Evolutionary conservation across 2,888 invertebrate genomes (phyloP), one percentile per base, ranked within the genome.

Genomic region (Spilarctia lutea): DNA sequence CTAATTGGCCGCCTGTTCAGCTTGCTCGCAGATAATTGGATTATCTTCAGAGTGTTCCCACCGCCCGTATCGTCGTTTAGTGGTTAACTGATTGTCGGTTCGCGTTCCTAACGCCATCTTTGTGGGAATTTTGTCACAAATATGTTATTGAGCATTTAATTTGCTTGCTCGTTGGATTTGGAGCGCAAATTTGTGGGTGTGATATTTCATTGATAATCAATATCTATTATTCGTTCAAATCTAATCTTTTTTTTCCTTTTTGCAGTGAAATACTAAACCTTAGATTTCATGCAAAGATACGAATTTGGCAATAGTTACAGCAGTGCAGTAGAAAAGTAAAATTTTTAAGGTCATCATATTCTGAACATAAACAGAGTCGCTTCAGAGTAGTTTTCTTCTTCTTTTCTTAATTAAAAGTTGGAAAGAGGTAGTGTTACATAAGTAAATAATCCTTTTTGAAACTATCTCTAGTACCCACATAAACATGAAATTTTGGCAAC

Each of bases 1-100:
- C 89, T 91, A 90, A 91, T 91, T 91, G 89, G 88, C 85, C 81
- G 86, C 82, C 83, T 86, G 88, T 87, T 85, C 83, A 82, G 86
- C 86, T 86, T 85, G 87, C 87, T 86, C 84, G 74, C 82, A 84
- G 83, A 86, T 91, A 91, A 91, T 91, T 91, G 90, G 90, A 90
- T 91, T 91, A 91, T 89, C 89, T 85, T 81, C 79, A 76, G 83
- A 83, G 84, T 87, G 85, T 87, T 88, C 83, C 83, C 82, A 75
- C 86, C 86, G 83, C 86, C 88, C 82, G 83, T 87, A 87, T 85
- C 82, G 83, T 77, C 79, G 81, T 88, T 87, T 79, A 74, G 87
- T 82, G 87, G 88, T 85, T 87, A 86, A 89, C 87, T 87, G 85
- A 87, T 85, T 87, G 82, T 85, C 79, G 76, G 73, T 73, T 75